Evolutionary conservation across 2,888 invertebrate genomes (phyloP), one percentile per base, ranked within the genome.

Genomic region (Macropis europaea): DNA sequence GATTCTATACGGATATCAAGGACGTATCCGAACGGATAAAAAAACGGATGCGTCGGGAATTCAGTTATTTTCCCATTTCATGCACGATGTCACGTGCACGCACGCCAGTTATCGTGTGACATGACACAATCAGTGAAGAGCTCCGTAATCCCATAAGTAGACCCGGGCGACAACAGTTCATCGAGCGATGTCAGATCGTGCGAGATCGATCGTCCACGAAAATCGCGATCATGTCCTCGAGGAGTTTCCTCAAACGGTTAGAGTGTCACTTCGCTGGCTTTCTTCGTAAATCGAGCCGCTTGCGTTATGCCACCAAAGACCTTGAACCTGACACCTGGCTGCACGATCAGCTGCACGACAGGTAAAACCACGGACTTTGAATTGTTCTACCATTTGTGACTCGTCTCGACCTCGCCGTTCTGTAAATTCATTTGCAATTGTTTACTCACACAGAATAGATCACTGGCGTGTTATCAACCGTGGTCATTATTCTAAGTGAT

Each of bases 151-250:
- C 17, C n/a, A 6, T 36, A 40, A 28, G 19, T 28, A 34, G 47
- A 6, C 38, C 47, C 50, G 36, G 24, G 42, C 42, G n/a, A 17
- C n/a, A 42, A 22, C 56, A 73, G 73, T 77, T 40, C 43, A 32
- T 13, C 66, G 57, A 50, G 57, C 52, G 76, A 76, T 77, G 73
- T 40, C 45, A 19, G 26, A 36, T 53, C 48, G 53, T 24, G 13
- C 43, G 7, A 57, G 22, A 34, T 43, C 1, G 22, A 28, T 40
- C 19, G 28, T 30, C 22, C 19, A 40, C 38, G 50, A 11, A 63
- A 69, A 60, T 28, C 19, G 54, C 36, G 26, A 68, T 3, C 9
- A 81, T 81, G 81, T 64, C 63, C 17, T 57, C 73, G 38, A 79
- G 17, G 4, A 45, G 47, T 28, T 45, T 77, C 0, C 13, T 82